Conservation (phyloP, 2,113 vertebrate genomes). For the Onychostoma macrolepis region DNA sequence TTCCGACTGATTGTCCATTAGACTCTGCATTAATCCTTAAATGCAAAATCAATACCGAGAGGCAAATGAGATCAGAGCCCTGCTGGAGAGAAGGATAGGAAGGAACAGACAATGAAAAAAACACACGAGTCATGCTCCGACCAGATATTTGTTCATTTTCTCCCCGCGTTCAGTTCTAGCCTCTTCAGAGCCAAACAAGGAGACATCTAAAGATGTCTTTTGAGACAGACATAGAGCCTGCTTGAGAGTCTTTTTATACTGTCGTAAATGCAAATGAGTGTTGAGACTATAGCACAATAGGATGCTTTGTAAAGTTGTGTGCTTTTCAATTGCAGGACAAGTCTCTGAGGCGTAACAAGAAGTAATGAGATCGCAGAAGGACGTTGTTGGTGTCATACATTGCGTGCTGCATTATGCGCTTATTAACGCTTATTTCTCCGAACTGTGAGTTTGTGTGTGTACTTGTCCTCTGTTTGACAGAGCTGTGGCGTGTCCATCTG, state of each 20-base stretch:
- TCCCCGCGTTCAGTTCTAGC: neutral
- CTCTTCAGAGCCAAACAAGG: neutral
- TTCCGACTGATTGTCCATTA: constrained; percentile 54
- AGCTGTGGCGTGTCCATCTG: constrained; percentile 36
- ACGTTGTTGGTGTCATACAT: neutral
- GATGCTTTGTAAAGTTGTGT: neutral
- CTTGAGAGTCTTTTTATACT: constrained; percentile 5
- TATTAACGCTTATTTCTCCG: neutral
- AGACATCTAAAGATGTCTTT: constrained; percentile 5
- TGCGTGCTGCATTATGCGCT: neutral
- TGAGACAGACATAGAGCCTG: neutral
- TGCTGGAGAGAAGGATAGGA: constrained; percentile 27
- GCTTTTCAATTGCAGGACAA: constrained; percentile 18
- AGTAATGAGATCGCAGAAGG: constrained; percentile 1
- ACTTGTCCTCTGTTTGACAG: constrained; percentile 16
- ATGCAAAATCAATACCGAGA: constrained; percentile 57
- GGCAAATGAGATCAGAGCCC: constrained; percentile 46
- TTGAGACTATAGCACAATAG: neutral
- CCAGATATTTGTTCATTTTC: constrained; percentile 7
- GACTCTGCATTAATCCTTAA: constrained; percentile 54
- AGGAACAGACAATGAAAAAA: neutral
- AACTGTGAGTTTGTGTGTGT: neutral
- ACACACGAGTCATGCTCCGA: neutral
- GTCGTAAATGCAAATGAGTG: neutral
- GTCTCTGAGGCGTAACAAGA: neutral